Evolutionary conservation across 2,888 invertebrate species (phyloP).

Genomic region (Metellina segmentata): DNA sequence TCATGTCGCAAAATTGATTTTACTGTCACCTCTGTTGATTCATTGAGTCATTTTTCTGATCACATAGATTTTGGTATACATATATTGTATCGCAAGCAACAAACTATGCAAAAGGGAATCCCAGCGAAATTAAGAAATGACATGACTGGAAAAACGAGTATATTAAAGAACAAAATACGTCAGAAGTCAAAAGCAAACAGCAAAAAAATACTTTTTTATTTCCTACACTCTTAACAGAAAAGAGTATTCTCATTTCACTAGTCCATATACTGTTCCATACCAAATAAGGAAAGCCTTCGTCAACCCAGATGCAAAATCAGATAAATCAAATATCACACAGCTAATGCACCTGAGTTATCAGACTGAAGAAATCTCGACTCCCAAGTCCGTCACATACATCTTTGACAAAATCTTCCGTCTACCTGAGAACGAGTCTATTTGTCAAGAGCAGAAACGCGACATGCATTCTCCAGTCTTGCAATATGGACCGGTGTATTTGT

Average conservation of each 20-base stretch:
- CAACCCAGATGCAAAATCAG: neutral
- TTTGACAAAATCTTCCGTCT: conserved; percentile 59
- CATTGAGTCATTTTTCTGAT: too few species aligned
- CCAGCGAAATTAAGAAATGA: too few species aligned
- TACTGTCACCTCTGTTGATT: too few species aligned
- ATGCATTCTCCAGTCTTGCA: neutral
- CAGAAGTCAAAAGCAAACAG: neutral
- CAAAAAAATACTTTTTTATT: neutral
- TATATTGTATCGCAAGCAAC: too few species aligned
- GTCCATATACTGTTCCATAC: neutral
- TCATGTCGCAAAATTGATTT: too few species aligned
- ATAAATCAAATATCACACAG: neutral
- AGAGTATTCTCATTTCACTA: too few species aligned
- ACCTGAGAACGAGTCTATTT: conserved; percentile 69
- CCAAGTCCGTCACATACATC: conserved; percentile 31
- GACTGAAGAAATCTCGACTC: conserved; percentile 15
- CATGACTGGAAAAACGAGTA: neutral
- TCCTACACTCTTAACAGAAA: too few species aligned
- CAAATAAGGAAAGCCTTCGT: neutral
- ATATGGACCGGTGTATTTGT: conserved; percentile 21
- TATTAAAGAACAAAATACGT: neutral
- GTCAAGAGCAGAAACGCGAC: conserved; percentile 43
- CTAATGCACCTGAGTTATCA: conserved; percentile 11
- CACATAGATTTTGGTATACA: too few species aligned
- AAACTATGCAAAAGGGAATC: too few species aligned